phyloP scores from a whole-genome alignment of 2,888 invertebrate genomes.

The Empis livida region DNA sequence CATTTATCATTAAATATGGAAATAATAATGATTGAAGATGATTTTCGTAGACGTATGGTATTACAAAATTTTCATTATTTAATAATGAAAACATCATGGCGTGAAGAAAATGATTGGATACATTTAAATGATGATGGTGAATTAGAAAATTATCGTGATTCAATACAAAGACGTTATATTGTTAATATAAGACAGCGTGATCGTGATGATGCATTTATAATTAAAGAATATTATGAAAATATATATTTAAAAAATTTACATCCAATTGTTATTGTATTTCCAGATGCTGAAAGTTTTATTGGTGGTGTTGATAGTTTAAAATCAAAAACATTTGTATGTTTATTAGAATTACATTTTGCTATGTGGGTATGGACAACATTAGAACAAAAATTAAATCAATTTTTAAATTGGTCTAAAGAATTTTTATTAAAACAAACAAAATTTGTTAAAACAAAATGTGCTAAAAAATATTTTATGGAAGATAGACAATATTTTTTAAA shows the following conservation, averaged over 20 bases:
- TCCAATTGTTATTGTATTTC: conserved; percentile 25
- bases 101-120: conserved; percentile 31
- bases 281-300: conserved; percentile 22
- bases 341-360: conserved; percentile 30
- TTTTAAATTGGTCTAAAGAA: conserved; percentile 24
- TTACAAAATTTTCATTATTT: conserved; percentile 34
- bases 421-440: conserved; percentile 25
- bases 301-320: conserved; percentile 26
- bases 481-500: conserved; percentile 23
- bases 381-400: conserved; percentile 22
- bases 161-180: conserved; percentile 11
- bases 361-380: conserved; percentile 27
- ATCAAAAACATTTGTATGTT: conserved; percentile 26
- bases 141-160: conserved; percentile 21
- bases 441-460: conserved; percentile 26
- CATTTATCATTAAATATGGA: conserved; percentile 28
- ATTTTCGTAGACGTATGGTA: conserved; percentile 29
- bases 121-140: conserved; percentile 18
- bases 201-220: conserved; percentile 31
- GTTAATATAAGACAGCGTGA: conserved; percentile 23
- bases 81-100: conserved; percentile 31
- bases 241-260: conserved; percentile 25
- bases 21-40: conserved; percentile 31
- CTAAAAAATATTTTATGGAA: conserved; percentile 30
- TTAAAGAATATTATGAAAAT: conserved; percentile 30